These are phyloP conservation scores for Catharus ustulatus DNA, from an alignment of 2,797 vertebrate species.

Conservation along the genomic window DNA sequence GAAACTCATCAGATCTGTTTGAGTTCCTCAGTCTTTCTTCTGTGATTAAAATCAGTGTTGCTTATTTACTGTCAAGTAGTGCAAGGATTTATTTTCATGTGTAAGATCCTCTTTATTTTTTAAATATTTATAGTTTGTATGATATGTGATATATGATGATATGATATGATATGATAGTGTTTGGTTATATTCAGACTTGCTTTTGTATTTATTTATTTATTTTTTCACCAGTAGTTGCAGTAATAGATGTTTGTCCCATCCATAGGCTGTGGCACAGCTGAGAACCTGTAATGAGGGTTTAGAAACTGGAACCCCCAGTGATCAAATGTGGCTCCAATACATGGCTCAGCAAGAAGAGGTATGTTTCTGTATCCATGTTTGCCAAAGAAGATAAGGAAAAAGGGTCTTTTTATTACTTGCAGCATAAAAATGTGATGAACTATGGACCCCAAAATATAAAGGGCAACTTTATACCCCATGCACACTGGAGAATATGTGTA, in stretches of 20 bases:
- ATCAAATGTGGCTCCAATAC: neutral
- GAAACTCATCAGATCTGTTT: neutral
- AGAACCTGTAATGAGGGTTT: neutral
- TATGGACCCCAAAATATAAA: neutral
- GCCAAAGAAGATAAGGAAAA: neutral
- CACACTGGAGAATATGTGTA: fast-evolving
- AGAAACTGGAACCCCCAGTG: neutral
- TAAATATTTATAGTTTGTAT: neutral
- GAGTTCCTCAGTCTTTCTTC: neutral
- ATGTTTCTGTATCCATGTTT: neutral
- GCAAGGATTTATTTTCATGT: neutral
- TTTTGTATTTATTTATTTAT: neutral
- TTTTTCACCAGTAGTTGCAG: neutral
- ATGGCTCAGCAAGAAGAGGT: neutral
- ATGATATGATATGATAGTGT: neutral
- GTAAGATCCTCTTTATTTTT: neutral
- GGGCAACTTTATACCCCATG: neutral
- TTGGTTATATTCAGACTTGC: neutral
- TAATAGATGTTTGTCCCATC: neutral
- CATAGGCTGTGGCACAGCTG: neutral
- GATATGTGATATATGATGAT: neutral
- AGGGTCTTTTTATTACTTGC: neutral
- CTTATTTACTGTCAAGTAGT: neutral
- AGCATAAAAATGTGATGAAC: neutral
- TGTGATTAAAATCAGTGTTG: neutral